Evolutionary conservation across 2,888 invertebrate species (phyloP).

Genomic region (Diarsia mendica): DNA sequence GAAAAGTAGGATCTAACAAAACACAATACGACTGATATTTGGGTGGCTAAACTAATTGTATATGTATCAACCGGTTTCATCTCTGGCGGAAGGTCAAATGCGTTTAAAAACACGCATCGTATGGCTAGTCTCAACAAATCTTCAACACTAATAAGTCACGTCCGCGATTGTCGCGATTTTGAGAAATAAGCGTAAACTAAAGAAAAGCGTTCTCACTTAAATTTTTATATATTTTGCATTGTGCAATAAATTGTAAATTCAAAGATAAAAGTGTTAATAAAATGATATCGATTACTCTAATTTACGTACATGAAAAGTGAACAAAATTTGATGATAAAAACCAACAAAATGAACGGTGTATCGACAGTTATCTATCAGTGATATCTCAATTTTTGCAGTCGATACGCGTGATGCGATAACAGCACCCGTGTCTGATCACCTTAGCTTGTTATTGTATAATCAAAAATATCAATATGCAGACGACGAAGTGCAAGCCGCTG

Average conservation of each 20-base stretch:
- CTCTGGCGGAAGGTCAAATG: constrained; percentile 30
- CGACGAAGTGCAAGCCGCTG: constrained; percentile 42
- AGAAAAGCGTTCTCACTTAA: too few relatives aligned
- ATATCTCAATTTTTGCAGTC: constrained; percentile 10
- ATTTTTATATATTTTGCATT: too few relatives aligned
- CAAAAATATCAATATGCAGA: constrained; percentile 51
- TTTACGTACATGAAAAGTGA: not conserved
- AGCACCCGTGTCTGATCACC: not conserved
- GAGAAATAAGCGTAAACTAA: not conserved
- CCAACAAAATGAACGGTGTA: not conserved
- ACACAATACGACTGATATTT: constrained; percentile 17
- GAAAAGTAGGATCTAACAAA: constrained; percentile 23
- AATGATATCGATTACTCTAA: not conserved
- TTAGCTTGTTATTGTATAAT: constrained; percentile 6
- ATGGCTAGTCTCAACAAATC: not conserved
- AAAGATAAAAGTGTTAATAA: not conserved
- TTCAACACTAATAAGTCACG: not conserved
- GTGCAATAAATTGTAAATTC: too few relatives aligned
- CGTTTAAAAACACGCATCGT: constrained; percentile 24
- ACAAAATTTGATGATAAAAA: not conserved
- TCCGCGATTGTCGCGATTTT: not conserved
- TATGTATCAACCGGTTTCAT: constrained; percentile 6
- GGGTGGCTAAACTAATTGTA: not conserved
- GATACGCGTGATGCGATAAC: constrained; percentile 6
- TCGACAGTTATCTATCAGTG: not conserved